These are phyloP conservation scores for Luidia sarsii DNA, from an alignment of 53 echinoderm and acorn worm genomes.

Conservation along the genomic window DNA sequence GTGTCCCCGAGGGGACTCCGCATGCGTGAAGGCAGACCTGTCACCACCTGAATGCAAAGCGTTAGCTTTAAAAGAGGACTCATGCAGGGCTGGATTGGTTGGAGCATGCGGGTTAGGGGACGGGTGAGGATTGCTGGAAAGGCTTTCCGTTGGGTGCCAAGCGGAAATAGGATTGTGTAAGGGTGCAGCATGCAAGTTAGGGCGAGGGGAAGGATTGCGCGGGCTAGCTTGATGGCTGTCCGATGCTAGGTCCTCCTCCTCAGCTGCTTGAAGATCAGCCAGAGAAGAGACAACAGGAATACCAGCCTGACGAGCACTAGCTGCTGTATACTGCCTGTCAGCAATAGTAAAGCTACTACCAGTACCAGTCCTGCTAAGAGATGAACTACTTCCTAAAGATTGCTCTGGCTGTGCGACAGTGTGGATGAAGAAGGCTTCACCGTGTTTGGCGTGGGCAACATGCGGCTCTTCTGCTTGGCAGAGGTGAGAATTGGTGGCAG, in stretches of 20 bases:
- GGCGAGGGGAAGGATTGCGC: constrained; percentile 39
- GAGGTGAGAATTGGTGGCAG: constrained; percentile 52
- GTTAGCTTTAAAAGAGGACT: constrained; percentile 41
- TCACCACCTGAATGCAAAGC: constrained; percentile 54
- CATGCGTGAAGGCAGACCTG: constrained; percentile 26
- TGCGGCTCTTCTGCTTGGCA: constrained; percentile 69
- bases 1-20: constrained; percentile 51
- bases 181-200: constrained; percentile 52
- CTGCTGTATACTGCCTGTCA: constrained; percentile 70
- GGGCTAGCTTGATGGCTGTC: constrained; percentile 50
- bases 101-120: constrained; percentile 48
- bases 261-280: constrained; percentile 34
- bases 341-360: constrained; percentile 81
- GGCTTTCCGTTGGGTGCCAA: constrained; percentile 44
- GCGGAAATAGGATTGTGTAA: constrained; percentile 31
- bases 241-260: constrained; percentile 21
- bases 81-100: constrained; percentile 38
- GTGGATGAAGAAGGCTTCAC: constrained; percentile 92
- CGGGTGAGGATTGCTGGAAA: constrained; percentile 55
- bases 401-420: constrained; percentile 48
- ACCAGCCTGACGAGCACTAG: constrained; percentile 76
- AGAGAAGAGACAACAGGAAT: constrained; percentile 84
- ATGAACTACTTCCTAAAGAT: constrained; percentile 39
- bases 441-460: constrained; percentile 70
- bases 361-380: constrained; percentile 54